Percentiles rank a stretch among this genome's conserved stretches.
Conservation (phyloP, 2,888 invertebrate genomes). For the Calameuta idolon region DNA sequence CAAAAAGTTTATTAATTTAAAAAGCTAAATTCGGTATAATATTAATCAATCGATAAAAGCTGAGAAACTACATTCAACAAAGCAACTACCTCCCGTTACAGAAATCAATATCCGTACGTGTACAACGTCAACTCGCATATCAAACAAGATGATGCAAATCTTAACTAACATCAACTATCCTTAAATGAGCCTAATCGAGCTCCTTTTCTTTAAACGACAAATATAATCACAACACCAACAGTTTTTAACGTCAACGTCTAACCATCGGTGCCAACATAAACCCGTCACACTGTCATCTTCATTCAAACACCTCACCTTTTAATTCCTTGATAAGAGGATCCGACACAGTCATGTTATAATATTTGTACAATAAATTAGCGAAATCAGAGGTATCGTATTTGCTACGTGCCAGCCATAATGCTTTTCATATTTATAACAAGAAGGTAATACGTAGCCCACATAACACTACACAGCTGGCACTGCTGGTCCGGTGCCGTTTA, state of each 20-base stretch:
- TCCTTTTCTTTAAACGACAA: not conserved
- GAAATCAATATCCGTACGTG: not conserved
- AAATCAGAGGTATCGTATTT: not conserved
- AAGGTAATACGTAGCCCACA: not conserved
- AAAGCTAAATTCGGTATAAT: not conserved
- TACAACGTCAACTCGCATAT: not conserved
- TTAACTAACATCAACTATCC: not conserved
- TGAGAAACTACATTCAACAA: not conserved
- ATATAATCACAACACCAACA: not conserved
- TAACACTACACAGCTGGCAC: not conserved
- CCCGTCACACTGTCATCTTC: not conserved
- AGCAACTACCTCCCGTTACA: not conserved
- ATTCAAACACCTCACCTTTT: slow-evolving; percentile 67
- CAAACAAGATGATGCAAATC: not conserved
- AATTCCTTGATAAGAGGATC: slow-evolving; percentile 73
- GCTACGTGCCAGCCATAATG: not conserved
- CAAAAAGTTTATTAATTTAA: not conserved
- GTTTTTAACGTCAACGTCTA: not conserved
- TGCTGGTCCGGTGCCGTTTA: not conserved
- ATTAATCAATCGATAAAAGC: not conserved
- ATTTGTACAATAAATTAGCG: not conserved
- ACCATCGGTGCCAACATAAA: not conserved
- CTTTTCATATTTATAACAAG: not conserved
- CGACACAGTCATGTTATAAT: slow-evolving; percentile 70
- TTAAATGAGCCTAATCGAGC: not conserved